Conservation (phyloP, 2,113 vertebrate species). For the Hiodon tergisus region DNA sequence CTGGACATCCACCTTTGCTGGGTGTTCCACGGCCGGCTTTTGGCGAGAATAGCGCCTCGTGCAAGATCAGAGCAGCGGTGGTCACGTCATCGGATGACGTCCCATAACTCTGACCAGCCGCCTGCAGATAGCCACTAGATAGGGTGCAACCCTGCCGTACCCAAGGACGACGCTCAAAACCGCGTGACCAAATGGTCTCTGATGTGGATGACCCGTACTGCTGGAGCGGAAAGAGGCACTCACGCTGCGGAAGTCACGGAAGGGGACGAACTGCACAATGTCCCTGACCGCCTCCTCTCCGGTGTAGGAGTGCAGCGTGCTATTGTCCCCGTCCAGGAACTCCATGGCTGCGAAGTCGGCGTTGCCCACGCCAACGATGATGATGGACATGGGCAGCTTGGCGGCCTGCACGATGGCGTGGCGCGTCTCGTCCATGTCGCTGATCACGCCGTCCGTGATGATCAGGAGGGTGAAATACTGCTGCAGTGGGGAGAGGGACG, state of each 20-base stretch:
- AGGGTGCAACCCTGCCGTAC: not conserved
- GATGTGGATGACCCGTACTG: not conserved
- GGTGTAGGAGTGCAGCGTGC: constrained; percentile 75
- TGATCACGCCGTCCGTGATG: constrained; percentile 96
- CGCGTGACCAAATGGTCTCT: not conserved
- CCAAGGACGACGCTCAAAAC: not conserved
- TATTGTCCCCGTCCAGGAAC: constrained; percentile 89
- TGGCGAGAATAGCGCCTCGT: too few relatives aligned
- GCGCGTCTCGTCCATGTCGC: constrained; percentile 95
- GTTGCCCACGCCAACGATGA: constrained; percentile 93
- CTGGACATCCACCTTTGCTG: too few relatives aligned
- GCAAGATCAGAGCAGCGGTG: too few relatives aligned
- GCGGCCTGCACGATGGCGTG: constrained; percentile 88
- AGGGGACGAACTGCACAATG: constrained; percentile 97
- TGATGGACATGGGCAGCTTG: constrained; percentile 97
- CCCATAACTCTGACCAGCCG: not conserved
- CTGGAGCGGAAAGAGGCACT: constrained; percentile 47
- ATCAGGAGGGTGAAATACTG: constrained; percentile 98
- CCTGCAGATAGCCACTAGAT: not conserved
- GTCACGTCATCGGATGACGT: too few relatives aligned
- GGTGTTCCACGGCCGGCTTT: too few relatives aligned
- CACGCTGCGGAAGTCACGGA: constrained; percentile 91
- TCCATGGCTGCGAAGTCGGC: constrained; percentile 97
- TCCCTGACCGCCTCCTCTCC: constrained; percentile 88
- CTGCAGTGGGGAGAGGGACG: constrained; percentile 52